Evolutionary conservation across 2,888 invertebrate species (phyloP).

Genomic region (Saturnia japonica): DNA sequence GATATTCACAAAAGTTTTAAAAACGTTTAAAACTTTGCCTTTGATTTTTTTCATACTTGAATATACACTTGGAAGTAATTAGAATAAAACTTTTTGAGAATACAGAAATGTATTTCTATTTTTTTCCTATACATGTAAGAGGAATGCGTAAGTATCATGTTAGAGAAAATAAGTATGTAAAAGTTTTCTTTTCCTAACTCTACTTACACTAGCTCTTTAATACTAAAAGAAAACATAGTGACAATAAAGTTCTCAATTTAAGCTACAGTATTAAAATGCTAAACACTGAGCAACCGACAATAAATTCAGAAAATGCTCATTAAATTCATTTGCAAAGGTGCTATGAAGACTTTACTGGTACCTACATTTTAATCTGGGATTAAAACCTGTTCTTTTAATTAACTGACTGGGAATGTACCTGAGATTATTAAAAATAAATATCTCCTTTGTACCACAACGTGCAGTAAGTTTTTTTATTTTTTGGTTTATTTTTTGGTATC

Average conservation of each 20-base stretch:
- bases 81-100: too few relatives aligned
- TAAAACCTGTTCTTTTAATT: slow-evolving; percentile 47
- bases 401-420: slow-evolving; percentile 21
- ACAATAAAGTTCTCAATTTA: slow-evolving; percentile 14
- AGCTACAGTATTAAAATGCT: slow-evolving; percentile 22
- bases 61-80: too few relatives aligned
- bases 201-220: background rate
- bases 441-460: background rate
- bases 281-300: slow-evolving; percentile 27
- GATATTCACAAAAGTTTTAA: too few relatives aligned
- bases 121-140: too few relatives aligned
- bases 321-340: slow-evolving; percentile 46
- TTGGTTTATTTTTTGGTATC: background rate
- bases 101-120: too few relatives aligned
- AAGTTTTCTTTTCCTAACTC: background rate
- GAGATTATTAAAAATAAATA: slow-evolving; percentile 20
- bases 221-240: background rate
- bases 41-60: too few relatives aligned
- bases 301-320: slow-evolving; percentile 47
- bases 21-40: too few relatives aligned
- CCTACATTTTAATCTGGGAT: slow-evolving; percentile 50
- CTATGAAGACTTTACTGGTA: slow-evolving; percentile 48
- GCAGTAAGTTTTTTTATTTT: background rate
- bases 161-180: background rate
- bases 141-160: too few relatives aligned